Evolutionary conservation across 1,140 invertebrate species (phyloP).

Genomic region (Formica exsecta): DNA sequence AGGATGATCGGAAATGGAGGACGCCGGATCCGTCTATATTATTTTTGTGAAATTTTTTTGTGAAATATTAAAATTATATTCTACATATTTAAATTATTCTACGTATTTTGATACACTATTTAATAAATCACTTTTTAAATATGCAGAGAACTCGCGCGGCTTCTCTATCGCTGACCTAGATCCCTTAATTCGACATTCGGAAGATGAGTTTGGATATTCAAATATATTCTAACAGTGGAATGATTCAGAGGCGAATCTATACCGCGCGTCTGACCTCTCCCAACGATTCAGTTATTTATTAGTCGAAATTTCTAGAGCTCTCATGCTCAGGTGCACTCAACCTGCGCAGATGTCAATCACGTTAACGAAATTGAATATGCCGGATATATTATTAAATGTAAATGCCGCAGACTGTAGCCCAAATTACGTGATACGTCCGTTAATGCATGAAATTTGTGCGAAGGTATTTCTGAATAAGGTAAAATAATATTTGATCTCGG

Average conservation of each 20-base stretch:
- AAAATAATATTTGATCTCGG: constrained; percentile 47
- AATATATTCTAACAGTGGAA: constrained; percentile 28
- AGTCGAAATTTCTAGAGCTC: constrained; percentile 37
- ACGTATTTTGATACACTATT: not conserved
- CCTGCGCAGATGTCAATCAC: constrained; percentile 35
- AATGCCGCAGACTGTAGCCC: not conserved
- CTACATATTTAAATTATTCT: constrained; percentile 8
- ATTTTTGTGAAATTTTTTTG: constrained; percentile 10
- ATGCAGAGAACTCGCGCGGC: not conserved
- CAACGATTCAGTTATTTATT: constrained; percentile 44
- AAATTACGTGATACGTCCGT: constrained; percentile 28
- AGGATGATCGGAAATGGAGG: not conserved
- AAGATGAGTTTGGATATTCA: constrained; percentile 6
- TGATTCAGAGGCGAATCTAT: constrained; percentile 5
- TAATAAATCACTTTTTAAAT: constrained; percentile 30
- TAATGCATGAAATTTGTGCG: constrained; percentile 28
- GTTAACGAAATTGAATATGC: constrained; percentile 25
- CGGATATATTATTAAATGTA: constrained; percentile 28
- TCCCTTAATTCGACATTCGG: constrained; percentile 49
- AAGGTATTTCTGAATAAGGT: constrained; percentile 40
- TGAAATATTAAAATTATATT: no score
- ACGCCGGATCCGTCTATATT: not conserved
- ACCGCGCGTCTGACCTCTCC: constrained; percentile 26
- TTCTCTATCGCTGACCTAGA: constrained; percentile 37
- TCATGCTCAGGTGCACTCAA: not conserved